Percentiles rank a stretch among this genome's conserved stretches.
phyloP scores from a whole-genome alignment of 2,113 vertebrate species.

The Alethe diademata region DNA sequence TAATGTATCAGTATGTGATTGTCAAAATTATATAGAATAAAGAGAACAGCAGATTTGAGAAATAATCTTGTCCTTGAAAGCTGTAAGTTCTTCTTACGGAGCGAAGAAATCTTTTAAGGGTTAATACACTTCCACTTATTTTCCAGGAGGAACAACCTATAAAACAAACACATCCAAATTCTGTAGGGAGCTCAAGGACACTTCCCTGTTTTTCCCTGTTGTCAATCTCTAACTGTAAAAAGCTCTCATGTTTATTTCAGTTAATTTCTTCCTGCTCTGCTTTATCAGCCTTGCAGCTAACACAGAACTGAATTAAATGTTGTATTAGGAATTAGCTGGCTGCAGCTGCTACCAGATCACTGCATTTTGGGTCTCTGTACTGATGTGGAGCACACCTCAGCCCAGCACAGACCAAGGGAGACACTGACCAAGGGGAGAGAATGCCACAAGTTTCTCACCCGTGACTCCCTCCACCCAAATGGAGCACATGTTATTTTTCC shows the following conservation, averaged over 20 bases:
- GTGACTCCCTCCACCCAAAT: neutral
- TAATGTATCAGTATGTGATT: neutral
- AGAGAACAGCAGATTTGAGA: neutral
- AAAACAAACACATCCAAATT: constrained; percentile 8
- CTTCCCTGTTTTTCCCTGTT: neutral
- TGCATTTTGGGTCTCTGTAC: neutral
- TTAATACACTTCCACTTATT: neutral
- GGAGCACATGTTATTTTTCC: rapidly evolving
- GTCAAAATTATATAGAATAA: neutral
- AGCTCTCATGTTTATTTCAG: neutral
- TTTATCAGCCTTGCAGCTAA: neutral
- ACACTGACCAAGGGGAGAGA: neutral
- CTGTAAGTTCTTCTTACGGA: neutral
- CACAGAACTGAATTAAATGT: neutral
- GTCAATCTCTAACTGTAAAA: neutral
- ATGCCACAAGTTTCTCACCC: rapidly evolving
- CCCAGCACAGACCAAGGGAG: neutral
- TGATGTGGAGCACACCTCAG: neutral
- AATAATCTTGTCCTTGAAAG: neutral
- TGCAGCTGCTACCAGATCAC: neutral
- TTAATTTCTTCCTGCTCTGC: neutral
- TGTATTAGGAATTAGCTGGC: neutral
- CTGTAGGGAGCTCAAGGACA: neutral
- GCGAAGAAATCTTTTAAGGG: neutral
- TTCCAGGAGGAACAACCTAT: neutral